Evolutionary conservation across 2,888 invertebrate species (phyloP), one percentile per base, ranked within the genome.

Genomic region (Homarus gammarus): DNA sequence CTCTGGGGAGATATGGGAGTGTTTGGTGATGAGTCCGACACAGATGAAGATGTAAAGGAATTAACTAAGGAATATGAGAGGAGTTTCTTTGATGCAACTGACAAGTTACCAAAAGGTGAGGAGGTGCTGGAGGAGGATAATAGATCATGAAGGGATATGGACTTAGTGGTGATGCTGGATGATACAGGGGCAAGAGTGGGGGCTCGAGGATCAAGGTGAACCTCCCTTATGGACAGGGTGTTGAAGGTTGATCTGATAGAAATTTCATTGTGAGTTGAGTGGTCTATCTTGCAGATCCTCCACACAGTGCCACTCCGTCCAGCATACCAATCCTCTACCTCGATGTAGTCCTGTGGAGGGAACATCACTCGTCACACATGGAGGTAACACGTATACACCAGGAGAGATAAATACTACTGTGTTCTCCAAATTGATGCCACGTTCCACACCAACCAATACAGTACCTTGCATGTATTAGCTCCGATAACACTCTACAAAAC

Each of bases 271-370:
- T 73, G 84, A 2, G 72, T 38, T 2, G 83, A 64, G 27, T 36
- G 85, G 5, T 82, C 72, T 64, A 90, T 81, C 6, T 68, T n/a
- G 33, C 92, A 92, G 15, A 92, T 88, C 77, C 84, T 89, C 92
- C 92, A 92, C n/a, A 88, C 31, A 0, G 87, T 64, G 27, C 91
- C 91, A 51, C 72, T 75, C 51, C 78, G n/a, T 6, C 84, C 90
- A 0, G 85, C 90, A 70, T 92, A 92, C 86, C 82, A 88, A 75
- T 92, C 92, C 56, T 87, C 87, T 38, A 92, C 86, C 56, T 91
- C 91, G 3, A 91, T 49, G 64, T 89, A 92, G 49, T 89, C 86
- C 92, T 92, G 91, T 27, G 83, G 56, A 38, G 15, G 49, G 10
- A 22, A n/a, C n/a, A n/a, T n/a, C n/a, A n/a, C n/a, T n/a, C n/a